Base-by-base conservation (phyloP, 2,888 invertebrate species). In the Philereme transversata region DNA sequence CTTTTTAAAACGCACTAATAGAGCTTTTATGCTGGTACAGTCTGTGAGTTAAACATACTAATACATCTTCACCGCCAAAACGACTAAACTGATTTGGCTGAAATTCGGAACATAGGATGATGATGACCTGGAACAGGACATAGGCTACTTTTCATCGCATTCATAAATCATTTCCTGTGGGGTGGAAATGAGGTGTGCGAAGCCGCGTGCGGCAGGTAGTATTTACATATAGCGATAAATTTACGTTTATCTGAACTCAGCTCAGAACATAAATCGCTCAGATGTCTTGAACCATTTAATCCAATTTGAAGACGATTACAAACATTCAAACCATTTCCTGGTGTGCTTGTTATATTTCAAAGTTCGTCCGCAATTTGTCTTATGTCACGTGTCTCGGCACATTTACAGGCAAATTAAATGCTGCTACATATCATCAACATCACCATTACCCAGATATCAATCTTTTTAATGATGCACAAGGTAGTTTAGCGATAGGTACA, bases 331-430 rank as follows among this genome's bases (percentile, higher is more conserved):
- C 45, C 6, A 8, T 22, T 45, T 22, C 49, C 61, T 38, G 3
- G 53, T 47, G n/a, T 22, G 35, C 34, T 50, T 33, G 46, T 43
- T 49, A 46, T 53, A 61, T 40, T 57, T 54, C 53, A 51, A 45
- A 41, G 41, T 9, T 51, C 44, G 7, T 22, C 49, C 40, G 55
- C 48, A 56, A 62, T 58, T 59, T 56, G 58, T 62, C 40, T 40
- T 45, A 73, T 73, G 69, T 76, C 73, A 77, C 61, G 50, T 68
- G 75, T 74, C 68, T 38, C 54, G 68, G 67, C 61, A 67, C 69
- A 75, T 73, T 73, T 61, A 54, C 60, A 52, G 51, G 48, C 36
- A 61, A 57, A 57, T 53, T 62, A 62, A 62, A 63, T 53, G 35
- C 56, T 49, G 40, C 44, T 41, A 57, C 57, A 51, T 62, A 57